Percentiles rank a stretch among this genome's conserved stretches.
phyloP scores from a whole-genome alignment of 2,797 vertebrate species.

The Loriculus beryllinus region DNA sequence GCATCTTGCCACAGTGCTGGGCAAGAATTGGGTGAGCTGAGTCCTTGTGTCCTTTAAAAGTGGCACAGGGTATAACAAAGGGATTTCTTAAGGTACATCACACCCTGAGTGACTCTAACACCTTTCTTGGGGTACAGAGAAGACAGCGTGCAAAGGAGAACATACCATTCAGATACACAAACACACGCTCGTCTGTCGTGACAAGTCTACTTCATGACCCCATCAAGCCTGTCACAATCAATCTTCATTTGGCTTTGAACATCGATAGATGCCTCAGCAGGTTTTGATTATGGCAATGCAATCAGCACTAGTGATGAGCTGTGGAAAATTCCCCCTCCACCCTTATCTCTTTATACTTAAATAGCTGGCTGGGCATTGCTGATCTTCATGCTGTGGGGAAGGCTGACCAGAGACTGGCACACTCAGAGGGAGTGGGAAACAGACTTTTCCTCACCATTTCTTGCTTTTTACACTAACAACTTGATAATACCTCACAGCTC shows the following conservation, averaged over 20 bases:
- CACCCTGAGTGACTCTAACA: not conserved
- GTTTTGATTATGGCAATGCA: not conserved
- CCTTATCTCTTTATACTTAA: not conserved
- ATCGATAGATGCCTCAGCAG: not conserved
- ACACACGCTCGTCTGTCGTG: accelerated
- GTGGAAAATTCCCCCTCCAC: not conserved
- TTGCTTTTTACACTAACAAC: not conserved
- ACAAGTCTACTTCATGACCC: not conserved
- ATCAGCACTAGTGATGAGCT: not conserved
- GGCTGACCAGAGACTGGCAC: not conserved
- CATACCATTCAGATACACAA: accelerated
- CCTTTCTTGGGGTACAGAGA: not conserved
- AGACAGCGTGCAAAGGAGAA: not conserved
- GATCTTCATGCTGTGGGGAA: not conserved
- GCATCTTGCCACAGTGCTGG: not conserved
- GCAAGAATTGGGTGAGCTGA: not conserved
- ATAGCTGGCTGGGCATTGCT: not conserved
- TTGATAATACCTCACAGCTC: not conserved
- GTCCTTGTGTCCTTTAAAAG: not conserved
- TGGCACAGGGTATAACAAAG: accelerated
- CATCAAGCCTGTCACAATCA: not conserved
- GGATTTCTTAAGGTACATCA: accelerated
- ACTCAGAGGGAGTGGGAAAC: not conserved
- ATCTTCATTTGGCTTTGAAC: not conserved
- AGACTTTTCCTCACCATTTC: not conserved